Percentiles rank a stretch among this genome's conserved stretches.
phyloP scores from a whole-genome alignment of 2,888 invertebrate species.

The Yponomeuta malinellus region DNA sequence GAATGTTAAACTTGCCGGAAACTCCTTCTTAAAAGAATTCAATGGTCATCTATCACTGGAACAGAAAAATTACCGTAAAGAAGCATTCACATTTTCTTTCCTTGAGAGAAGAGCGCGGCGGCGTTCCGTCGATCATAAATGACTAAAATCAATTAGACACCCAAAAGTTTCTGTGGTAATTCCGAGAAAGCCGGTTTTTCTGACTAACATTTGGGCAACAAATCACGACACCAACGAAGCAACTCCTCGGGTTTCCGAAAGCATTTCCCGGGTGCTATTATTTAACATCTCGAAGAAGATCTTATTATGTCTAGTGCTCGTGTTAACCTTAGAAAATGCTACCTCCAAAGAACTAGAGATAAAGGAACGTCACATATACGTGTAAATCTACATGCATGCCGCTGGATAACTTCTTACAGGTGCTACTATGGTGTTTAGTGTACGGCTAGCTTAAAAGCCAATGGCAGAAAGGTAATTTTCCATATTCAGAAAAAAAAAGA shows the following conservation, averaged over 20 bases:
- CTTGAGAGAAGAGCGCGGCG: background rate
- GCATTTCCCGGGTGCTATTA: background rate
- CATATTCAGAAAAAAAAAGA: too few species aligned
- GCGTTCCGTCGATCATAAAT: background rate
- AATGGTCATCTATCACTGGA: background rate
- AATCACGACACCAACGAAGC: slow-evolving; percentile 45
- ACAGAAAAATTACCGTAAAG: slow-evolving; percentile 1
- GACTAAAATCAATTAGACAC: slow-evolving; percentile 9
- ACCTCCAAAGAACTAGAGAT: background rate
- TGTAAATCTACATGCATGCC: too few species aligned
- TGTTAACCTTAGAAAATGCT: too few species aligned
- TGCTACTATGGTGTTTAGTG: too few species aligned
- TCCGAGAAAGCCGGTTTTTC: background rate
- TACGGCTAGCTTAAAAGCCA: too few species aligned
- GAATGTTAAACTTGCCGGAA: background rate
- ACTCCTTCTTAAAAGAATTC: background rate
- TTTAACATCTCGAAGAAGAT: background rate
- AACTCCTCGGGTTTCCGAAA: slow-evolving; percentile 45
- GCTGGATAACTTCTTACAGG: too few species aligned
- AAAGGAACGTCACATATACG: too few species aligned
- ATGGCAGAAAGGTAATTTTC: too few species aligned
- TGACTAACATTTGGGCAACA: slow-evolving; percentile 26
- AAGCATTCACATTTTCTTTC: background rate
- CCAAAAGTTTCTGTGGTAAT: slow-evolving; percentile 26
- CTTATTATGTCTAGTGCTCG: too few species aligned